Conservation (phyloP, 2,113 vertebrate genomes). For the Dolichotis patagonum region DNA sequence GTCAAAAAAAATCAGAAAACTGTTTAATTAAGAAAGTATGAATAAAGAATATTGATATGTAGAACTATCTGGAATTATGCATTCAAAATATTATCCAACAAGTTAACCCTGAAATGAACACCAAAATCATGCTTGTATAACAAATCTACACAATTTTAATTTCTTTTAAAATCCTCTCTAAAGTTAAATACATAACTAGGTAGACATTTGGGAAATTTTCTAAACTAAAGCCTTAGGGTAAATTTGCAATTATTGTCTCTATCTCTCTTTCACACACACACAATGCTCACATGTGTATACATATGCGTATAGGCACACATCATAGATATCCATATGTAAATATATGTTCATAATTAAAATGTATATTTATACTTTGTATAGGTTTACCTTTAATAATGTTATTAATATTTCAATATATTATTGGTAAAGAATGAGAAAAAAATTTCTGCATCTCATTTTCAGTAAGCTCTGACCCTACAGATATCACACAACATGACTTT, state of each 20-base stretch:
- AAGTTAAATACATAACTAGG: neutral
- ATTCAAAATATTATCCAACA: constrained; percentile 16
- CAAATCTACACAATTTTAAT: neutral
- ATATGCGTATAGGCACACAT: neutral
- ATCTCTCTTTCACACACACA: neutral
- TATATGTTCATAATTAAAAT: neutral
- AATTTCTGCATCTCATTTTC: neutral
- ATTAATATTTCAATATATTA: neutral
- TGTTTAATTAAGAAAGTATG: neutral
- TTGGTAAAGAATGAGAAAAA: neutral
- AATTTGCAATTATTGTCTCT: neutral
- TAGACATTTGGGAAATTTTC: neutral
- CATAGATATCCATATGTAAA: neutral
- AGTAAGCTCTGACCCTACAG: neutral
- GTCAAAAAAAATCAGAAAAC: neutral
- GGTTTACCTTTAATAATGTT: neutral
- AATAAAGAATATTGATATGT: neutral
- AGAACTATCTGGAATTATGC: neutral
- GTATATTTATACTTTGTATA: neutral
- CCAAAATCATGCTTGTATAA: neutral
- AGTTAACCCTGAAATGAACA: neutral
- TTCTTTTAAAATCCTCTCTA: neutral
- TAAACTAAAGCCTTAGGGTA: neutral
- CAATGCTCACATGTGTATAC: neutral
- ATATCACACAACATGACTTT: neutral